Conservation (phyloP, 2,888 invertebrate species). For the Tolmerus cingulatus region DNA sequence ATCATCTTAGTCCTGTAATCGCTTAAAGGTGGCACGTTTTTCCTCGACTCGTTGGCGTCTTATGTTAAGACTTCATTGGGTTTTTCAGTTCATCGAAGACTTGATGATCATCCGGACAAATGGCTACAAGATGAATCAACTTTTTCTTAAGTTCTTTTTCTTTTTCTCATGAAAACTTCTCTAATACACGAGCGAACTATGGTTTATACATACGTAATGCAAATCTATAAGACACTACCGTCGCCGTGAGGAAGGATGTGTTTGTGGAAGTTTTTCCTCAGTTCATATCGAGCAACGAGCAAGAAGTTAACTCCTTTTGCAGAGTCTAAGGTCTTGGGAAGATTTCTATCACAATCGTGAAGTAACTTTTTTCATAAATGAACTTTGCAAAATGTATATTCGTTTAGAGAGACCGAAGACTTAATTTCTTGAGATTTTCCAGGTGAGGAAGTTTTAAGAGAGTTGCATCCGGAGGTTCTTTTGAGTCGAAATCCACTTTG, state of each 20-base stretch:
- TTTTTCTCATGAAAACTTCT: neutral
- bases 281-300: neutral
- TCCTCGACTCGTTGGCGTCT: neutral
- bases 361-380: slow-evolving; percentile 2
- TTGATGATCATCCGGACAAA: slow-evolving; percentile 19
- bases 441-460: neutral
- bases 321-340: neutral
- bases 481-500: neutral
- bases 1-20: neutral
- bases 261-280: neutral
- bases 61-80: neutral
- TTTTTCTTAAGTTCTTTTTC: neutral
- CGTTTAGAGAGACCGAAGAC: neutral
- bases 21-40: neutral
- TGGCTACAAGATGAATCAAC: slow-evolving; percentile 20
- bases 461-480: neutral
- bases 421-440: neutral
- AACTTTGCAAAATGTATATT: neutral
- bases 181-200: neutral
- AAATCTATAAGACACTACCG: neutral
- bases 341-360: neutral
- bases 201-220: neutral
- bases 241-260: neutral
- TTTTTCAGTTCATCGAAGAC: neutral
- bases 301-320: neutral